Evolutionary conservation across 1,140 invertebrate genomes (phyloP), one percentile per base, ranked within the genome.

Genomic region (Lucilia cuprina): DNA sequence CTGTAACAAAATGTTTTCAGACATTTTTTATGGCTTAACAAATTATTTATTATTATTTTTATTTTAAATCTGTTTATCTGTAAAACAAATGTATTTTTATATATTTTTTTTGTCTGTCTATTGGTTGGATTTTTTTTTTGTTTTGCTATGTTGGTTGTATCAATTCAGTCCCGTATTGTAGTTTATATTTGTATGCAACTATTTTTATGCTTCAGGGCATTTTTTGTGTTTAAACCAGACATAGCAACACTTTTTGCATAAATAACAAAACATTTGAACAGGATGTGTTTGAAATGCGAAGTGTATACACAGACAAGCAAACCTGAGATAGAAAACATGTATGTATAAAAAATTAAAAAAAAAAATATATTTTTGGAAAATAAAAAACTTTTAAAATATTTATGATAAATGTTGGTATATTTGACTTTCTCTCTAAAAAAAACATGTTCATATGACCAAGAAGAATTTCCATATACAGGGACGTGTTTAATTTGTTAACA

Each of bases 181-280:
- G 41, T 80, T 80, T 80, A 14, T 12, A 50, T 80, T 49, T 41
- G 34, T 50, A 49, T 50, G 47, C 77, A 80, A 80, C 77, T 50
- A 80, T 80, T 80, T 25, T 19, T 49, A 80, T 80, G 77, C 77
- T 80, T 49, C 47, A 49, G 77, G 77, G 77, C 77, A 19, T 80
- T 80, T 80, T 80, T 30, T 30, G 25, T 78, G 75, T 49, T 21
- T 41, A 49, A 80, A 50, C 77, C 77, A 80, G 77, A 80, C 77
- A 80, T 80, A 49, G 77, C 77, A 80, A 80, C 77, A 80, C 77
- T 80, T 49, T 80, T 80, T 80, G 77, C 77, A 80, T 80, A 80
- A 80, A 30, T 30, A 30, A 80, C 41, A 80, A 50, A n/a, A 80
- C 77, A n/a, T 80, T 78, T 78, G 34, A 78, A 13, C 41, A 50